These are phyloP conservation scores for Hapalemur alaotrensis DNA, from an alignment of 2,797 vertebrate genomes.

Conservation along the genomic window DNA sequence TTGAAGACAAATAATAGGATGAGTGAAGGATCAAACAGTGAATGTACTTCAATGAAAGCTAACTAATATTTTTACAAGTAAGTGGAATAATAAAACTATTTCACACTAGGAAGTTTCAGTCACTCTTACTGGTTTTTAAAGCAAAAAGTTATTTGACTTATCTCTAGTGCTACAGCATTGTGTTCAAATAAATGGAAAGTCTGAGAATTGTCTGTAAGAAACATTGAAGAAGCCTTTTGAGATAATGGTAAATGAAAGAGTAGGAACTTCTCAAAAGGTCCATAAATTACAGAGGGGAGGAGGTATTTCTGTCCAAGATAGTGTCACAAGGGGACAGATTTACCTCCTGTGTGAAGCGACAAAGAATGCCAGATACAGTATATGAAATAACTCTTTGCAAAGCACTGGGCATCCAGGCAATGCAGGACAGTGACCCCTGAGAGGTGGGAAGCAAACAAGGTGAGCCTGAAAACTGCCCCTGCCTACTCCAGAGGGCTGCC, in stretches of 20 bases:
- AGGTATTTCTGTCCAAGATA: background rate
- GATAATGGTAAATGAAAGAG: background rate
- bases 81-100: slow-evolving; percentile 31
- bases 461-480: too few relatives aligned
- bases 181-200: background rate
- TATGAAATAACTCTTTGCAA: background rate
- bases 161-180: background rate
- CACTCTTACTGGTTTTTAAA: slow-evolving; percentile 20
- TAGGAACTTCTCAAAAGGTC: background rate
- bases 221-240: background rate
- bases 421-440: background rate
- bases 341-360: background rate
- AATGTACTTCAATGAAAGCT: background rate
- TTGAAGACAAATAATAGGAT: slow-evolving; percentile 10
- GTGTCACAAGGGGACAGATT: background rate
- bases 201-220: background rate
- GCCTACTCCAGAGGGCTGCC: background rate
- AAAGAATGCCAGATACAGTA: background rate
- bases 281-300: background rate
- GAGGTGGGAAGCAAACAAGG: background rate
- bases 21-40: background rate
- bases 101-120: slow-evolving; percentile 41
- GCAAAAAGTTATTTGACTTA: background rate
- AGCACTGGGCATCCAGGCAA: background rate
- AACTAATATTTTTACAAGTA: background rate